Evolutionary conservation across 2,797 vertebrate species (phyloP), one percentile per base, ranked within the genome.

Genomic region (Intellagama lesueurii): DNA sequence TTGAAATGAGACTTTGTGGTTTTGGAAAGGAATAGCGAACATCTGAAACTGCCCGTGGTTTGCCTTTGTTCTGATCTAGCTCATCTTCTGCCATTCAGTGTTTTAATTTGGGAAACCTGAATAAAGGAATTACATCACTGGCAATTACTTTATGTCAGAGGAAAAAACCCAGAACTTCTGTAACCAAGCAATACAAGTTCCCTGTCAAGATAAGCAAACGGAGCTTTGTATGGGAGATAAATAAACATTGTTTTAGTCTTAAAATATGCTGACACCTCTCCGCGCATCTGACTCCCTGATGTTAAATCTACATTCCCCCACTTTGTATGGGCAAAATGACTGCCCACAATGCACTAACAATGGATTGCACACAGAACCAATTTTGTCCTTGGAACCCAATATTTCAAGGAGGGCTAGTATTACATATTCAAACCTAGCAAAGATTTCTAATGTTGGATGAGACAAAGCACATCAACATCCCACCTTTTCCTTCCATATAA

Each of bases 81-180:
- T 56, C 52, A n/a, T n/a, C n/a, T n/a, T n/a, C 9, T 30, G 72
- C 77, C n/a, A 35, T 52, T 44, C 24, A 86, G 5, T 16, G 35
- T 1, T 85, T 86, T 64, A n/a, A 30, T 78, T 47, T 77, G 47
- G 56, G 75, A 86, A 78, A 78, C 44, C 2, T 2, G 28, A 47
- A 66, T 44, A 77, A 86, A 86, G 85, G 66, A 86, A 86, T 78
- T n/a, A 78, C 44, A 28, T 78, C 56, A 78, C 64, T 66, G 35
- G 35, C 56, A n/a, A 86, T 78, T 32, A 86, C 26, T 77, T 66
- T 75, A 44, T 56, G 44, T 47, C 84, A 77, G 8, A 86, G n/a
- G 40, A 40, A 40, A n/a, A 26, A 64, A n/a, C n/a, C n/a, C 47
- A 52, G 4, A 35, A 16, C 6, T 26, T 35, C 24, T 16, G 56